Conservation (phyloP, 2,888 invertebrate species). For the Trissonchulus latispiculum region DNA sequence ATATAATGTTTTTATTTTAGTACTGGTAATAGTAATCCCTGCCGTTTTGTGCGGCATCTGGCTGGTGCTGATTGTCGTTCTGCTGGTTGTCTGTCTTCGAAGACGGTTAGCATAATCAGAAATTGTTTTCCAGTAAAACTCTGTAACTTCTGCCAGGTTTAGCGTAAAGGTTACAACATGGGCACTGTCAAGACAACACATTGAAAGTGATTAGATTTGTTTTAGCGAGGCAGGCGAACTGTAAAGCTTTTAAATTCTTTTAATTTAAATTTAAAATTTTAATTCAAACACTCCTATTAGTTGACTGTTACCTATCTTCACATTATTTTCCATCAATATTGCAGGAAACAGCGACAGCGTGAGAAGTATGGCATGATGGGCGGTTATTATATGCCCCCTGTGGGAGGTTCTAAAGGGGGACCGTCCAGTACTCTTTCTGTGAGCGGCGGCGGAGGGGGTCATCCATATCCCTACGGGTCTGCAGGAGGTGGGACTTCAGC, state of each 20-base stretch:
- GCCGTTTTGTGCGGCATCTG: slow-evolving; percentile 29
- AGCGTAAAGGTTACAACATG: too few relatives aligned
- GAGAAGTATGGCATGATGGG: slow-evolving; percentile 22
- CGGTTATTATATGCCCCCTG: slow-evolving; percentile 23
- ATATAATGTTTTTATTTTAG: slow-evolving; percentile 27
- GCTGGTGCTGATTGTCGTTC: slow-evolving; percentile 30
- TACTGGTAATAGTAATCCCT: slow-evolving; percentile 28
- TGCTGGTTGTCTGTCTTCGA: slow-evolving; percentile 28
- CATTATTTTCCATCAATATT: too few relatives aligned
- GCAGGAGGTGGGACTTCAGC: neutral
- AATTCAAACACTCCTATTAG: too few relatives aligned
- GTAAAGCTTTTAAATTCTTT: too few relatives aligned
- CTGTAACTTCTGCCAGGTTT: too few relatives aligned
- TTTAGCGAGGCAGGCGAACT: too few relatives aligned
- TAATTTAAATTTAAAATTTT: too few relatives aligned
- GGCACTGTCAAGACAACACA: too few relatives aligned
- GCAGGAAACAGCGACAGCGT: slow-evolving; percentile 20
- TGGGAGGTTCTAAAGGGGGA: neutral
- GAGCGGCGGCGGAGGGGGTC: neutral
- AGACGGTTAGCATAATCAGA: neutral
- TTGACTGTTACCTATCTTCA: too few relatives aligned
- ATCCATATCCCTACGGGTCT: slow-evolving; percentile 6
- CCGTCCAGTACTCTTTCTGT: neutral
- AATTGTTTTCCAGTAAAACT: too few relatives aligned
- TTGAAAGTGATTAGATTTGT: too few relatives aligned